A percentile compares a stretch with the other conserved stretches of the same genome.
Evolutionary conservation across 35 echinoderm and acorn worm species (phyloP).

Genomic region (Nesometra sesokonis): DNA sequence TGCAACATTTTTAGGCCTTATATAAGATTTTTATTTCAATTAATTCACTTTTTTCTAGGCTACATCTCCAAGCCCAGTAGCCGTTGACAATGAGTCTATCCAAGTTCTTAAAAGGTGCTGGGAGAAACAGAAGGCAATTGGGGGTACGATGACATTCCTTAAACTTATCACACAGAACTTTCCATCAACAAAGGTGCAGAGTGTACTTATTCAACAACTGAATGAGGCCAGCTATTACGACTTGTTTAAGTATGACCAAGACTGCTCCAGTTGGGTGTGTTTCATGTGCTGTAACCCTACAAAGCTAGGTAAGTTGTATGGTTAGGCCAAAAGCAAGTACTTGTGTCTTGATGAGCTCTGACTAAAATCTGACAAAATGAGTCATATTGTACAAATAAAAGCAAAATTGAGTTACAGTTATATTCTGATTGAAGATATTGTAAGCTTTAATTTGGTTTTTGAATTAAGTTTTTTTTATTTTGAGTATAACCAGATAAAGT

Average conservation of each 20-base stretch:
- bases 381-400: too few relatives aligned
- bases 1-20: too few relatives aligned
- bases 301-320: slow-evolving; percentile 61
- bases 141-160: slow-evolving; percentile 85
- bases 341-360: too few relatives aligned
- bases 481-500: too few relatives aligned
- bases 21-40: too few relatives aligned
- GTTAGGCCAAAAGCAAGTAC: too few relatives aligned
- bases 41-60: slow-evolving; percentile 24
- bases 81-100: slow-evolving; percentile 72
- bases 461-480: too few relatives aligned
- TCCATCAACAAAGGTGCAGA: slow-evolving; percentile 76
- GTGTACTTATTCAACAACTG: slow-evolving; percentile 53
- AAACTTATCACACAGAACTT: slow-evolving; percentile 97
- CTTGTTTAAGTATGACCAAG: slow-evolving; percentile 67
- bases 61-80: slow-evolving; percentile 72
- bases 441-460: too few relatives aligned
- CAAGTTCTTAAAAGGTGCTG: slow-evolving; percentile 79
- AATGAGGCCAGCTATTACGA: slow-evolving; percentile 85
- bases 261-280: slow-evolving; percentile 59
- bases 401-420: too few relatives aligned
- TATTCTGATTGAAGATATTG: too few relatives aligned
- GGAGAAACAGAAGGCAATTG: slow-evolving; percentile 79
- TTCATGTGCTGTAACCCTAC: slow-evolving; percentile 88
- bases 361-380: too few relatives aligned